phyloP scores from a whole-genome alignment of 2,888 invertebrate genomes.

The Eristalinus sepulchralis region DNA sequence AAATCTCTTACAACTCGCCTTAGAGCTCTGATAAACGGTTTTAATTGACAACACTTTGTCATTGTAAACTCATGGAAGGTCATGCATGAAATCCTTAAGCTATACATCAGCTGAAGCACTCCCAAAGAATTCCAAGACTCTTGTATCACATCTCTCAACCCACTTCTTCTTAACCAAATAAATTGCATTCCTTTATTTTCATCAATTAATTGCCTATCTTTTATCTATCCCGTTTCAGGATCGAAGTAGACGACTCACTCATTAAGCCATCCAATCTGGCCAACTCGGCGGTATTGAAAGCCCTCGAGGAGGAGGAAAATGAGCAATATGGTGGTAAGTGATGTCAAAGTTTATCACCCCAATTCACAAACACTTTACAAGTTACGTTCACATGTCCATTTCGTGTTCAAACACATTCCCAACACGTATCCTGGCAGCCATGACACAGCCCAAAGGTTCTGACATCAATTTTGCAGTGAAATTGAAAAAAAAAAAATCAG shows the following conservation, averaged over 20 bases:
- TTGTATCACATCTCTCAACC: too few relatives aligned
- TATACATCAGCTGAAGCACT: too few relatives aligned
- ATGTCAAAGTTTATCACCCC: background rate
- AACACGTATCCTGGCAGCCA: too few relatives aligned
- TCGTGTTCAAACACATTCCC: background rate
- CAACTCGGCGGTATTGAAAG: conserved; percentile 91
- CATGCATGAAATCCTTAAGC: too few relatives aligned
- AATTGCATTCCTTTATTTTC: background rate
- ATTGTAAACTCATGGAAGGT: too few relatives aligned
- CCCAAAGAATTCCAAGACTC: too few relatives aligned
- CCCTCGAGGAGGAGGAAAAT: conserved; percentile 92
- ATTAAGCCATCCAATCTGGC: conserved; percentile 89
- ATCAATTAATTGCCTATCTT: too few relatives aligned
- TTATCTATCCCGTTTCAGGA: conserved; percentile 82
- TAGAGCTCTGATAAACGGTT: too few relatives aligned
- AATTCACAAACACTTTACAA: background rate
- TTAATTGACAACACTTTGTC: too few relatives aligned
- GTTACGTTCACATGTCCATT: background rate
- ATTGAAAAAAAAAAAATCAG: too few relatives aligned
- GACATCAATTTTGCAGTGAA: background rate
- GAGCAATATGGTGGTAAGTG: conserved; percentile 85
- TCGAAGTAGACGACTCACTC: conserved; percentile 88
- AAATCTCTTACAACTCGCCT: too few relatives aligned
- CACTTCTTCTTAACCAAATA: background rate
- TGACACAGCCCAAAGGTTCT: background rate